Evolutionary conservation across 37 sponge, comb jelly and placozoan species (phyloP), one percentile per base, ranked within the genome.

Genomic region (Lycopodina hypogea): DNA sequence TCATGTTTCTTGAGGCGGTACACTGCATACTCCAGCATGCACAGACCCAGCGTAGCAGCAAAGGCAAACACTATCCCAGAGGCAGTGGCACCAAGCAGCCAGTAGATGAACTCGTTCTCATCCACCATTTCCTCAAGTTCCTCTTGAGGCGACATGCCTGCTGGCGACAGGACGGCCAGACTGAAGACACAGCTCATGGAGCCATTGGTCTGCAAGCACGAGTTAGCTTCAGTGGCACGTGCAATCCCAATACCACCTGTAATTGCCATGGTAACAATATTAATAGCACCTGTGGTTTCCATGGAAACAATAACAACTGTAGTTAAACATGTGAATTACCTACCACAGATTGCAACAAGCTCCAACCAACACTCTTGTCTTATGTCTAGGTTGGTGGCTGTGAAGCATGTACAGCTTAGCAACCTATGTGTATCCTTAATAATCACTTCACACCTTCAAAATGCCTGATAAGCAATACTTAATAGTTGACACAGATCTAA

Each of bases 1-100:
- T 12, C 8, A 45, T 30, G 30, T 34, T 32, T 30, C 35, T 2
- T 65, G 30, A 24, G 18, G 11, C 32, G 30, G 35, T 30, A 65
- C 2, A 65, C 35, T 19, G 35, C 35, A 24, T 65, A 24, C 7
- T 65, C 45, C 70, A 70, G 45, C 36, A 38, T 38, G 39, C 70
- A 70, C 18, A 73, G 35, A 42, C 29, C 48, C 0, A 73, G 18
- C 17, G 74, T 73, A 30, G 21, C 26, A 1, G 53, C 42, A 3
- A 73, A n/a, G 30, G 74, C 53, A 39, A 39, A 73, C 74, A 73
- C 28, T 18, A 73, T 51, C 19, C 74, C 74, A 73, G 3, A 51
- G 9, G 35, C 74, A 33, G 74, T 73, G 7, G 74, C 74, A 51
- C 56, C 74, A 3, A 35, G 36, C 42, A 73, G 36, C 74, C 74